A percentile compares a stretch with the other conserved stretches of the same genome.
phyloP scores from a whole-genome alignment of 2,888 invertebrate species.

The Dioctria rufipes region DNA sequence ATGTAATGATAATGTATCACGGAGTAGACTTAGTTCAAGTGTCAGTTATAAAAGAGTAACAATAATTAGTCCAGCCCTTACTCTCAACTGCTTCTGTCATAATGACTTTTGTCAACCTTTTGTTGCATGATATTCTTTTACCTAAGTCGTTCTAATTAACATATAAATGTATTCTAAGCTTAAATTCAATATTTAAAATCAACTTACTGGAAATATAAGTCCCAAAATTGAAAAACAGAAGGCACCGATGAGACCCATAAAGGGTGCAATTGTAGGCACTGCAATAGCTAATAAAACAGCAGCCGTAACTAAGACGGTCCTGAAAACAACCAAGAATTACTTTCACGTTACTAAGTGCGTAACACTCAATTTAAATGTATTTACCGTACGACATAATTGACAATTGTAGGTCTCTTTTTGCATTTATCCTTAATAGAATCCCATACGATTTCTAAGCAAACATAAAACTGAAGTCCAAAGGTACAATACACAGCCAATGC shows the following conservation, averaged over 20 bases:
- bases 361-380: slow-evolving; percentile 44
- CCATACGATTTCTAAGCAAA: slow-evolving; percentile 95
- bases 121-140: too few relatives aligned
- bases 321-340: slow-evolving; percentile 58
- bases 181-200: slow-evolving; percentile 61
- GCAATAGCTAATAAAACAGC: slow-evolving; percentile 85
- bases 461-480: slow-evolving; percentile 97
- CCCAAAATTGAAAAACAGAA: slow-evolving; percentile 94
- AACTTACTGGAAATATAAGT: slow-evolving; percentile 83
- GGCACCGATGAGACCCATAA: slow-evolving; percentile 93
- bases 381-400: slow-evolving; percentile 82
- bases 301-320: slow-evolving; percentile 78
- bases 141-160: too few relatives aligned
- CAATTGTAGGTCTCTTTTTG: slow-evolving; percentile 77
- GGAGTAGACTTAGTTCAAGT: too few relatives aligned
- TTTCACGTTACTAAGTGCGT: neutral
- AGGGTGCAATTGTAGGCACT: slow-evolving; percentile 90
- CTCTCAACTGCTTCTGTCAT: too few relatives aligned
- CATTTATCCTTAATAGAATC: slow-evolving; percentile 83
- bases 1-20: too few relatives aligned
- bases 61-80: too few relatives aligned
- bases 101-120: too few relatives aligned
- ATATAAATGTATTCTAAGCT: neutral
- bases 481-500: slow-evolving; percentile 93
- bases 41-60: too few relatives aligned